phyloP scores from a whole-genome alignment of 2,888 invertebrate genomes.

The Alloplasta piceator region DNA sequence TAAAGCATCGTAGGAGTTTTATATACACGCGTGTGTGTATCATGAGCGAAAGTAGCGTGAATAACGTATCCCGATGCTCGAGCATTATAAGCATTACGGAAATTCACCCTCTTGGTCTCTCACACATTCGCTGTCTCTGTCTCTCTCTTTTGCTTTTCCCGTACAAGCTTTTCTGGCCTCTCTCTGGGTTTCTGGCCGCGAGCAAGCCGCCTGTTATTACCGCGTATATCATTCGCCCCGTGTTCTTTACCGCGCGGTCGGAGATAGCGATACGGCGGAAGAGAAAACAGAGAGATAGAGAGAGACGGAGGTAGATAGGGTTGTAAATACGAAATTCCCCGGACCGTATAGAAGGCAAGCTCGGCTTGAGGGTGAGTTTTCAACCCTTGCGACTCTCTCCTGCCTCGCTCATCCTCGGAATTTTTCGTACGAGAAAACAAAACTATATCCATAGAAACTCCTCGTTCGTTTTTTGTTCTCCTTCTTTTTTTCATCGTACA shows the following conservation, averaged over 20 bases:
- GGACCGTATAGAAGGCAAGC: constrained; percentile 64
- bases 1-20: constrained; percentile 3
- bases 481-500: constrained; percentile 45
- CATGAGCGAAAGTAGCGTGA: constrained; percentile 61
- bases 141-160: constrained; percentile 45
- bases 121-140: constrained; percentile 44
- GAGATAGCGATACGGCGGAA: constrained; percentile 67
- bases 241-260: constrained; percentile 73
- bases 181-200: constrained; percentile 64
- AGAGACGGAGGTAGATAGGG: constrained; percentile 69
- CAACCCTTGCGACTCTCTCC: constrained; percentile 58
- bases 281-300: constrained; percentile 68
- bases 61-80: constrained; percentile 63
- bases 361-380: constrained; percentile 60
- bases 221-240: constrained; percentile 79
- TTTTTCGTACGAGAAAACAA: constrained; percentile 63
- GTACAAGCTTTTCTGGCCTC: constrained; percentile 57
- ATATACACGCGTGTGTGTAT: constrained; percentile 62
- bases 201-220: constrained; percentile 79
- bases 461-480: constrained; percentile 29
- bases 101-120: constrained; percentile 77
- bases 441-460: constrained; percentile 61
- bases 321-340: constrained; percentile 77
- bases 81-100: constrained; percentile 78
- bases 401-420: constrained; percentile 26